A percentile compares a stretch with the other conserved stretches of the same genome.
These are phyloP conservation scores for Temnothorax rugatulus DNA, from an alignment of 2,888 invertebrate genomes.

Conservation along the genomic window DNA sequence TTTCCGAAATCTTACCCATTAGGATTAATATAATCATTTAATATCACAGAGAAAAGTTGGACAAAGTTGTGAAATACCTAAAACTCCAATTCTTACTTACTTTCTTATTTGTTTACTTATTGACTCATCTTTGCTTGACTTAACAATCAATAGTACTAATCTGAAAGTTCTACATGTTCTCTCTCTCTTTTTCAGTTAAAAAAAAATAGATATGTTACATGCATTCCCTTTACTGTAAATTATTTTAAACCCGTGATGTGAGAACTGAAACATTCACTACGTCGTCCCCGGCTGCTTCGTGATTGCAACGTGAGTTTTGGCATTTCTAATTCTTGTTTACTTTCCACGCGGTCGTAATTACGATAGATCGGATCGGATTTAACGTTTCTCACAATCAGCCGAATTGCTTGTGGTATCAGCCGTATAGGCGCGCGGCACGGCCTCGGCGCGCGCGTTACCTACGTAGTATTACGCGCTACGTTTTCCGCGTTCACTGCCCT, in stretches of 20 bases:
- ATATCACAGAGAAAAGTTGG: neutral
- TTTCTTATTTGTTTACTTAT: neutral
- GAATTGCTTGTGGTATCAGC: slow-evolving; percentile 34
- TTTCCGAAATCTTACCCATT: neutral
- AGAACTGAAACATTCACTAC: slow-evolving; percentile 1
- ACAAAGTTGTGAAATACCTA: neutral
- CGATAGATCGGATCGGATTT: slow-evolving; percentile 23
- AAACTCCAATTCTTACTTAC: neutral
- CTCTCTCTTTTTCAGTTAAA: neutral
- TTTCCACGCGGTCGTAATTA: slow-evolving; percentile 20
- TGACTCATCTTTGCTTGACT: neutral
- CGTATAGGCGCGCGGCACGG: neutral
- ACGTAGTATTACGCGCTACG: slow-evolving; percentile 16
- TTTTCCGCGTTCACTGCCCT: slow-evolving; percentile 65
- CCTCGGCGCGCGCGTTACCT: neutral
- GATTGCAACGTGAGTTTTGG: slow-evolving; percentile 41
- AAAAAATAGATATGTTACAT: neutral
- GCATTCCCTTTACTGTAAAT: neutral
- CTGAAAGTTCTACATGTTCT: neutral
- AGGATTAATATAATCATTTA: neutral
- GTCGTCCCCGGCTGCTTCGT: neutral
- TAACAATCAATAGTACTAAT: neutral
- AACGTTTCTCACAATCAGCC: slow-evolving; percentile 47
- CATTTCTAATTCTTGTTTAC: slow-evolving; percentile 50
- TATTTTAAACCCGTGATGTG: neutral